Conservation (phyloP, 1,140 invertebrate genomes). For the Aleiodes sp. region DNA sequence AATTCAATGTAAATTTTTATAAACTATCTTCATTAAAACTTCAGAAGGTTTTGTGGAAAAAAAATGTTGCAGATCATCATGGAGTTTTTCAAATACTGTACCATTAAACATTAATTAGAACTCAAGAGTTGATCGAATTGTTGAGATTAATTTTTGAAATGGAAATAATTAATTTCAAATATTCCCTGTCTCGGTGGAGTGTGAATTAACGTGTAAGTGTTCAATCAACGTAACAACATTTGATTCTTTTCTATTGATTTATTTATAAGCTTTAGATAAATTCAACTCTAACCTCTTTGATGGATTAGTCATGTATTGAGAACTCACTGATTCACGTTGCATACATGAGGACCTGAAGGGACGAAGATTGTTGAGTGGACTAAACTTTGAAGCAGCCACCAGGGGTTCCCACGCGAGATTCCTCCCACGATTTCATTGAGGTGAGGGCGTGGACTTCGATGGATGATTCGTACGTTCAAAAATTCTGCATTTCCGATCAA, state of each 20-base stretch:
- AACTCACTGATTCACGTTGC: neutral
- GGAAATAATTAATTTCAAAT: too few relatives aligned
- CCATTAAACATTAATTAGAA: too few relatives aligned
- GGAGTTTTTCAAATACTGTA: too few relatives aligned
- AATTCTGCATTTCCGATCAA: constrained; percentile 8
- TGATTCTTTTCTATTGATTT: neutral
- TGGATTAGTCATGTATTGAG: neutral
- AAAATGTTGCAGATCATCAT: too few relatives aligned
- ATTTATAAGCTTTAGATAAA: neutral
- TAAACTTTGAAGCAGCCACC: constrained; percentile 42
- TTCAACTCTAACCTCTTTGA: neutral
- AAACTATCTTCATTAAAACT: neutral
- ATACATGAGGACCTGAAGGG: constrained; percentile 22
- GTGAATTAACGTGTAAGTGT: too few relatives aligned
- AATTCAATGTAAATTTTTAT: neutral
- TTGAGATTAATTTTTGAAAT: too few relatives aligned
- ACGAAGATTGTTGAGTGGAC: constrained; percentile 40
- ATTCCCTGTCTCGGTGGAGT: too few relatives aligned
- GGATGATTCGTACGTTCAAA: constrained; percentile 28
- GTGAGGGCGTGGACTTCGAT: constrained; percentile 35
- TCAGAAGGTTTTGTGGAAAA: neutral
- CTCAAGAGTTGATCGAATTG: too few relatives aligned
- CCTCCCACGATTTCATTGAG: constrained; percentile 51
- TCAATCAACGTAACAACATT: neutral
- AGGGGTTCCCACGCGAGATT: constrained; percentile 53